Evolutionary conservation across 2,797 vertebrate genomes (phyloP).

Genomic region (Cuniculus paca): DNA sequence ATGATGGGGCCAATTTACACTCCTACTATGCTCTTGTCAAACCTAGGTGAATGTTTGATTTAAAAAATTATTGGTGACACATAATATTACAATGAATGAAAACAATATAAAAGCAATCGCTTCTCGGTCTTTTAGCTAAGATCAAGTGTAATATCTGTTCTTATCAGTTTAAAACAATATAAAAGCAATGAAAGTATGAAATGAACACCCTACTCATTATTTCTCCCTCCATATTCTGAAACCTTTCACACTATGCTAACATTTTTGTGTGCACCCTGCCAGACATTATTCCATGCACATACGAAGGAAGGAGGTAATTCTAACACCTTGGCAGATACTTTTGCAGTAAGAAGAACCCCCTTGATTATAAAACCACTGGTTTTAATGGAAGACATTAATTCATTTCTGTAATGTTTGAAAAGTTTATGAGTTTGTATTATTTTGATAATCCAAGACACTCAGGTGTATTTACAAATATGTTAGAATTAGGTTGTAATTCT

Average conservation of each 20-base stretch:
- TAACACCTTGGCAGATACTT: neutral
- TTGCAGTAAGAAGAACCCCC: neutral
- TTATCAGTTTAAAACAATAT: neutral
- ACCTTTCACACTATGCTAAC: too few relatives aligned
- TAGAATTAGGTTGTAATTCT: neutral
- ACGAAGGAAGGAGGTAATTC: neutral
- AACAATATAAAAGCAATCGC: neutral
- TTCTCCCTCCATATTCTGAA: neutral
- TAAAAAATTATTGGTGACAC: neutral
- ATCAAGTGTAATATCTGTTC: too few relatives aligned
- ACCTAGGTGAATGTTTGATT: neutral
- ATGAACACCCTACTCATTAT: neutral
- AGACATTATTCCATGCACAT: neutral
- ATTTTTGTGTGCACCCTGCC: neutral
- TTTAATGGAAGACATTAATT: neutral
- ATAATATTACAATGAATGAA: neutral
- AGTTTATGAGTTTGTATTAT: neutral
- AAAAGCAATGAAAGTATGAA: neutral
- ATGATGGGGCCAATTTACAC: neutral
- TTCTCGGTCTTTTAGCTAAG: too few relatives aligned
- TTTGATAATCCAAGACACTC: neutral
- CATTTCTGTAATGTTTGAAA: slow-evolving; percentile 1
- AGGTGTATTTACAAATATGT: neutral
- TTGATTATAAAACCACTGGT: neutral
- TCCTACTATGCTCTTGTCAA: neutral